Base-by-base conservation (phyloP, 2,113 vertebrate genomes). In the Ceyx margarethae region DNA sequence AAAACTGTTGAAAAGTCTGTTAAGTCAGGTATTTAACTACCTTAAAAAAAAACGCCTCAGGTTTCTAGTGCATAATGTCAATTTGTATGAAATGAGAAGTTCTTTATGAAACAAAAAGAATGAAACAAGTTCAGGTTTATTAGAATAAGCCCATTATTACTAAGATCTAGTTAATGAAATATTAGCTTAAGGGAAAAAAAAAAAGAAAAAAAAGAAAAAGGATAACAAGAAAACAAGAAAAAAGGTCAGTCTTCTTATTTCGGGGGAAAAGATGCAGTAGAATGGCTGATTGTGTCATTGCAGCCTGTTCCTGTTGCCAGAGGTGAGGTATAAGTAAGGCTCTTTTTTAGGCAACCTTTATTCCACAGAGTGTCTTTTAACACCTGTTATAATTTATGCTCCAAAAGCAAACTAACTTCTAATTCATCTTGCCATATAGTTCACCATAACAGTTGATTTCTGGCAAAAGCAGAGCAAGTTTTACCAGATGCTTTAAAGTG, bases 391-490 rank as follows among this genome's bases (percentile, higher is more conserved):
- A 87, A 25, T 60, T 60, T 54, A 42, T 85, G 54, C 16, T 40
- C 28, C 56, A 10, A 66, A 87, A 62, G 22, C 35, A 85, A 93
- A 60, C 13, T 50, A 54, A 58, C 10, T 77, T 80, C 50, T 29
- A 54, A 81, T 50, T 54, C 65, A 81, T 12, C 43, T 54, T 78
- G 60, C 54, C 60, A 15, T 53, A 10, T 9, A 56, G 73, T 82
- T 85, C 37, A 56, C 64, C 5, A 17, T 66, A 61, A 74, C 65
- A 14, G 3, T 20, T 81, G 33, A 37, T 73, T 91, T 87, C 48
- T 71, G 74, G 43, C 48, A 89, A 91, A 91, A 23, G 42, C 20
- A 91, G 74, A 90, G 82, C 48, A 66, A 80, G 72, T 94, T 92
- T 92, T 87, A 60, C 78, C 64, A 62, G 46, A 58, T 79, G 46